Evolutionary conservation across 1,140 invertebrate genomes (phyloP).

Genomic region (Diachasmimorpha longicaudata): DNA sequence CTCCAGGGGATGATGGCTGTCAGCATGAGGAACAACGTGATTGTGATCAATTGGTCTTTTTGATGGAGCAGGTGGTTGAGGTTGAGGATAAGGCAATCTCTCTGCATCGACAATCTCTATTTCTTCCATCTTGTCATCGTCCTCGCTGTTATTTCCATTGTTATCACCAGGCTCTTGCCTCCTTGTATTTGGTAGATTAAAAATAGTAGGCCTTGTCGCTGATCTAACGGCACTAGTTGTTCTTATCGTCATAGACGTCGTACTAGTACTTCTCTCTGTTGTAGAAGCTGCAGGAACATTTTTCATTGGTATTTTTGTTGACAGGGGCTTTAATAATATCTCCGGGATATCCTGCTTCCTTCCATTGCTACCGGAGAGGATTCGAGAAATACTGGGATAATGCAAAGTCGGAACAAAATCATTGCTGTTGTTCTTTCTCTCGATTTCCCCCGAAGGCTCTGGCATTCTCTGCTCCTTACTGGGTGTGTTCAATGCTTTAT

Average conservation of each 20-base stretch:
- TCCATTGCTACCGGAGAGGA: conserved; percentile 81
- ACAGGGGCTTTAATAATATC: conserved; percentile 72
- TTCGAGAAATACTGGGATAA: conserved; percentile 77
- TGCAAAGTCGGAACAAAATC: conserved; percentile 70
- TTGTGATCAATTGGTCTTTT: conserved; percentile 38
- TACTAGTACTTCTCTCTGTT: conserved; percentile 40
- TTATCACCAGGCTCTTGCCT: conserved; percentile 39
- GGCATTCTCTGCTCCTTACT: conserved; percentile 52
- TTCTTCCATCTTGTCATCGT: conserved; percentile 45
- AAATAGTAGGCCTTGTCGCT: conserved; percentile 52
- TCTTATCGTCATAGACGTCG: conserved; percentile 28
- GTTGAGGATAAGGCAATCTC: conserved; percentile 50
- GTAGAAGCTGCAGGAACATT: conserved; percentile 39
- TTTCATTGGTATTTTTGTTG: conserved; percentile 65
- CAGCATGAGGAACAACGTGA: conserved; percentile 38
- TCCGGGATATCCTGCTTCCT: conserved; percentile 80
- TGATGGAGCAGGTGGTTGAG: conserved; percentile 49
- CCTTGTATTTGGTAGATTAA: conserved; percentile 53
- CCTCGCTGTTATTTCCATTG: conserved; percentile 16
- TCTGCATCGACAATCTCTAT: conserved; percentile 55
- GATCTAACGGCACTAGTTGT: conserved; percentile 31
- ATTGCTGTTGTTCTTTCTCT: conserved; percentile 53
- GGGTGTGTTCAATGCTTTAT: conserved; percentile 73
- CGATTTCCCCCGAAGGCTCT: conserved; percentile 39
- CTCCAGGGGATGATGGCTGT: conserved; percentile 44